A percentile compares a stretch with the other conserved stretches of the same genome.
Conservation (phyloP, 2,113 vertebrate genomes). For the Misgurnus mizolepis region DNA sequence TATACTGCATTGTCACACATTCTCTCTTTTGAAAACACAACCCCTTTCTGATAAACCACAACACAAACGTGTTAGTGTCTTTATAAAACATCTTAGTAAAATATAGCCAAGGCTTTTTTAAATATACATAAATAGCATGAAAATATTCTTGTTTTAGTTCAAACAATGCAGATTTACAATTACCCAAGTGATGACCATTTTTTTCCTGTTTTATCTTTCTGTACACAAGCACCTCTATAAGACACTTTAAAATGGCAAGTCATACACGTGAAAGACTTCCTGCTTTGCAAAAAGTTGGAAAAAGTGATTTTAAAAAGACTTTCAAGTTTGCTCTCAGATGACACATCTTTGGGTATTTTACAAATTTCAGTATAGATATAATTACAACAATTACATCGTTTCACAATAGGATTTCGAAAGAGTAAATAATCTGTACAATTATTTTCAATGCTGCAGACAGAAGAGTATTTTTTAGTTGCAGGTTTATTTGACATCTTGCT, state of each 20-base stretch:
- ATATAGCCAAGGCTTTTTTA: conserved; percentile 82
- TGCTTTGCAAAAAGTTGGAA: conserved; percentile 47
- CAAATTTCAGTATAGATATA: conserved; percentile 46
- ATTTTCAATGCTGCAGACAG: conserved; percentile 73
- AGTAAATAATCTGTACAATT: conserved; percentile 57
- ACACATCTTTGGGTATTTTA: conserved; percentile 86
- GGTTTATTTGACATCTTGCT: background rate
- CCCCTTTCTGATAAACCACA: conserved; percentile 27
- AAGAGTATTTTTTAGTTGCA: conserved; percentile 29
- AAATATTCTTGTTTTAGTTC: conserved; percentile 76
- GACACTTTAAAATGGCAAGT: conserved; percentile 64
- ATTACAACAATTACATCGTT: conserved; percentile 43
- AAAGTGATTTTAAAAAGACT: conserved; percentile 72
- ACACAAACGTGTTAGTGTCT: conserved; percentile 73
- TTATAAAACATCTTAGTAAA: conserved; percentile 83
- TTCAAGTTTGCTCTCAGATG: conserved; percentile 89
- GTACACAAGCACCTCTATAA: conserved; percentile 67
- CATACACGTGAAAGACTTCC: conserved; percentile 5
- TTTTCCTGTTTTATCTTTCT: conserved; percentile 55
- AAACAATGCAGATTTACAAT: conserved; percentile 61
- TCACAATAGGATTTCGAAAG: conserved; percentile 34
- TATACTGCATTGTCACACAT: conserved; percentile 12
- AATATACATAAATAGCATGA: conserved; percentile 84
- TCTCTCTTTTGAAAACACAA: conserved; percentile 17
- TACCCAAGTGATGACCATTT: conserved; percentile 58